Conservation (phyloP, 2,113 vertebrate genomes). For the Acanthochromis polyacanthus region DNA sequence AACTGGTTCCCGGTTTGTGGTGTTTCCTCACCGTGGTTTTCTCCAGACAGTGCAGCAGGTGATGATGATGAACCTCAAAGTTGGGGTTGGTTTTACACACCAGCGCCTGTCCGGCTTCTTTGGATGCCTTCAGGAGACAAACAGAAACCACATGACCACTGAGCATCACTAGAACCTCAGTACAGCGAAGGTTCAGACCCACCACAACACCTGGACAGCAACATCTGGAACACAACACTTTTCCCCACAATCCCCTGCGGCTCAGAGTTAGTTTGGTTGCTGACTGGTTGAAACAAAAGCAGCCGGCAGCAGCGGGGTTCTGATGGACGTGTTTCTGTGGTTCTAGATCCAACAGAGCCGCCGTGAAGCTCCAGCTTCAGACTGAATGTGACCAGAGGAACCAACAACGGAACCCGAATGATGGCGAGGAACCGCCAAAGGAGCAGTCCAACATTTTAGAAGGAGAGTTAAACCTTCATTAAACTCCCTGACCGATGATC, state of each 20-base stretch:
- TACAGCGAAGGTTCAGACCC: no score
- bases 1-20: neutral
- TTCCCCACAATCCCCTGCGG: constrained; percentile 30
- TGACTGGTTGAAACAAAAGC: constrained; percentile 59
- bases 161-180: no score
- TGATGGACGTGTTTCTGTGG: neutral
- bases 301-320: constrained; percentile 21
- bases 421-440: neutral
- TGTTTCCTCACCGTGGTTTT: constrained; percentile 93
- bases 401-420: neutral
- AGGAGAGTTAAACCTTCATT: neutral
- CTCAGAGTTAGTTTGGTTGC: neutral
- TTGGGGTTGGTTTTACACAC: constrained; percentile 89
- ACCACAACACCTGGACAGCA: neutral
- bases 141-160: constrained; percentile 38
- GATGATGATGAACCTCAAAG: constrained; percentile 94
- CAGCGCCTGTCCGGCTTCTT: constrained; percentile 92
- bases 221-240: constrained; percentile 17
- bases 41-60: constrained; percentile 97
- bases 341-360: constrained; percentile 41
- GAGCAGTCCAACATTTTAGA: constrained; percentile 12
- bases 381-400: constrained; percentile 39
- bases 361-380: constrained; percentile 25
- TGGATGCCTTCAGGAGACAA: constrained; percentile 87
- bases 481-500: no score